phyloP scores from a whole-genome alignment of 2,888 invertebrate genomes.

The Tetranychus truncatus region DNA sequence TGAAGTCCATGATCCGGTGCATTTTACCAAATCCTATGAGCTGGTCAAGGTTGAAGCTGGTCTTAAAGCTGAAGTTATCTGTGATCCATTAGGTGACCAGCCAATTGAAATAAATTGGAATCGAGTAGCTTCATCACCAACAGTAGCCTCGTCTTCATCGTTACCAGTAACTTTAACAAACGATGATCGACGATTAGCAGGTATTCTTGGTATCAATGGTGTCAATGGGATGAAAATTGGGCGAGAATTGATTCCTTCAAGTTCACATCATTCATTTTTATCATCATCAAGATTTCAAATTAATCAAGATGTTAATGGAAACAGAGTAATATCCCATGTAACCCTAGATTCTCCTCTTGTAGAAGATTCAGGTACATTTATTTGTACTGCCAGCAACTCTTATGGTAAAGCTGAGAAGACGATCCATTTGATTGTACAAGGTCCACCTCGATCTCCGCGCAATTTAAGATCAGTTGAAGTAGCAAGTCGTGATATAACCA shows the following conservation, averaged over 20 bases:
- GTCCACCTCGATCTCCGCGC: not conserved
- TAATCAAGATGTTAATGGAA: slow-evolving; percentile 8
- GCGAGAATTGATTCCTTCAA: not conserved
- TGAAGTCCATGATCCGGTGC: slow-evolving; percentile 8
- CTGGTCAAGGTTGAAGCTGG: slow-evolving; percentile 3
- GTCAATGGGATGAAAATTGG: not conserved
- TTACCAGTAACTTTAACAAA: not conserved
- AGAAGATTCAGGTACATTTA: slow-evolving; percentile 2
- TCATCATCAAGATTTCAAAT: not conserved
- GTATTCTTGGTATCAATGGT: not conserved
- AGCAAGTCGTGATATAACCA: slow-evolving; percentile 5
- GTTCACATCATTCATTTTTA: not conserved
- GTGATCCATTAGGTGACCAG: slow-evolving; percentile 8
- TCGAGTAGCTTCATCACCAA: not conserved
- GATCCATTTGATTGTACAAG: slow-evolving; percentile 6
- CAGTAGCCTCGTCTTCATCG: not conserved
- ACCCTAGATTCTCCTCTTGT: not conserved
- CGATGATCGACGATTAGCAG: not conserved
- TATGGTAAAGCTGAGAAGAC: slow-evolving; percentile 9
- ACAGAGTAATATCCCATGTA: not conserved
- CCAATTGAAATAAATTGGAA: slow-evolving; percentile 10
- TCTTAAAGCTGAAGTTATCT: slow-evolving; percentile 1
- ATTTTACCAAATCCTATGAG: slow-evolving; percentile 5
- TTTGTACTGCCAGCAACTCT: not conserved
- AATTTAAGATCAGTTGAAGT: slow-evolving; percentile 3